Percentiles rank a stretch among this genome's conserved stretches.
phyloP scores from a whole-genome alignment of 2,113 vertebrate species.

The Egretta garzetta region DNA sequence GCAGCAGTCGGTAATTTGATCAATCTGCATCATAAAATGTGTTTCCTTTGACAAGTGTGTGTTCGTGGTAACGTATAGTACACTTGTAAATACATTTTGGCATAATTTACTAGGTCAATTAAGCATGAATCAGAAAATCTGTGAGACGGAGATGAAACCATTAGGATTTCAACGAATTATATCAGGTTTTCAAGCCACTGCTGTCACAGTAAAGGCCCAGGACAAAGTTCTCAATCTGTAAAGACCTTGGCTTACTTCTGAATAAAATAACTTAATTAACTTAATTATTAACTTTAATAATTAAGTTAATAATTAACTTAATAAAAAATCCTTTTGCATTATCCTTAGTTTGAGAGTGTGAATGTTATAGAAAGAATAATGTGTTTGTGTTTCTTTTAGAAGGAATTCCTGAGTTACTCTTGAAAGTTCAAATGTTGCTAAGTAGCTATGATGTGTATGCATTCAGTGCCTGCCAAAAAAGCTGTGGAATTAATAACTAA shows the following conservation, averaged over 20 bases:
- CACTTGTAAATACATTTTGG: not conserved
- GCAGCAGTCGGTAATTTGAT: constrained; percentile 24
- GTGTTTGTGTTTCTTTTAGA: not conserved
- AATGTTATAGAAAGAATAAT: fast-evolving
- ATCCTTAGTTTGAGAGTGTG: not conserved
- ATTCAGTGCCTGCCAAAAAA: not conserved
- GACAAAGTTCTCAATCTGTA: not conserved
- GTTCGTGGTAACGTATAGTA: not conserved
- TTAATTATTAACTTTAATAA: too few species aligned
- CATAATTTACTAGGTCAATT: constrained; percentile 54
- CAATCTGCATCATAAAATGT: constrained; percentile 35
- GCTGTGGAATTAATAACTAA: not conserved
- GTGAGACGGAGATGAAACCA: not conserved
- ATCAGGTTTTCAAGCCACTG: not conserved
- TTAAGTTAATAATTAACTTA: too few species aligned
- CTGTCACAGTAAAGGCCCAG: not conserved
- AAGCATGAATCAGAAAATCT: constrained; percentile 43
- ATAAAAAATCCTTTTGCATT: not conserved
- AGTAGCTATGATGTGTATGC: not conserved
- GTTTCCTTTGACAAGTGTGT: constrained; percentile 4
- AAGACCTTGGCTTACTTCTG: not conserved
- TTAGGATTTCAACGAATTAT: constrained; percentile 10
- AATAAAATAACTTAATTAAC: not conserved
- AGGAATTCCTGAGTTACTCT: not conserved
- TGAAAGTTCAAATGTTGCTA: not conserved